Conservation (phyloP, 30 jellyfish, hydroid and myxozoan species). For the Catostylus mosaicus region DNA sequence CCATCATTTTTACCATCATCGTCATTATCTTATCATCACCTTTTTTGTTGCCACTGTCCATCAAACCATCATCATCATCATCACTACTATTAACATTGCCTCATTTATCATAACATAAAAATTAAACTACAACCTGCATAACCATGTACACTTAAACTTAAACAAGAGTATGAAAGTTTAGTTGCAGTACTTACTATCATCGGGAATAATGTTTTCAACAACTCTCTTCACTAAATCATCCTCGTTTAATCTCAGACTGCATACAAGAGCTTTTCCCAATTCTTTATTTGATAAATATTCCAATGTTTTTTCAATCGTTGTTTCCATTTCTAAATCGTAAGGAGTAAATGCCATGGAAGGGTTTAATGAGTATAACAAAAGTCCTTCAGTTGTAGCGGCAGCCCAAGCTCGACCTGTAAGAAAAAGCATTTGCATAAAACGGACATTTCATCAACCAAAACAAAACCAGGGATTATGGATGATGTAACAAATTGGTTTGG, state of each 20-base stretch:
- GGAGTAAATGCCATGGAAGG: slow-evolving; percentile 84
- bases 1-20: background rate
- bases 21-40: too few relatives aligned
- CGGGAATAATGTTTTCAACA: slow-evolving; percentile 64
- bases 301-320: slow-evolving; percentile 72
- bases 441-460: too few relatives aligned
- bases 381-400: slow-evolving; percentile 96
- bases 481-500: too few relatives aligned
- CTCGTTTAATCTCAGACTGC: slow-evolving; percentile 84
- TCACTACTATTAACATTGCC: too few relatives aligned
- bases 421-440: too few relatives aligned
- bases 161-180: too few relatives aligned
- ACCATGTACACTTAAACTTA: too few relatives aligned
- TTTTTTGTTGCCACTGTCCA: too few relatives aligned
- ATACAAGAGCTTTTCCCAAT: slow-evolving; percentile 67
- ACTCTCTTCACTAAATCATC: slow-evolving; percentile 63
- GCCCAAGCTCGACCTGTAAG: slow-evolving; percentile 94
- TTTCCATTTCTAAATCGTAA: slow-evolving; percentile 76
- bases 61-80: too few relatives aligned
- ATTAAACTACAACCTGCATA: too few relatives aligned
- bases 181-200: slow-evolving; percentile 84
- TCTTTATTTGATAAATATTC: slow-evolving; percentile 38
- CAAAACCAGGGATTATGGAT: too few relatives aligned
- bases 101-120: too few relatives aligned
- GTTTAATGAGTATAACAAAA: slow-evolving; percentile 79